Evolutionary conservation across 2,797 vertebrate species (phyloP).

Genomic region (Pachyuromys duprasi): DNA sequence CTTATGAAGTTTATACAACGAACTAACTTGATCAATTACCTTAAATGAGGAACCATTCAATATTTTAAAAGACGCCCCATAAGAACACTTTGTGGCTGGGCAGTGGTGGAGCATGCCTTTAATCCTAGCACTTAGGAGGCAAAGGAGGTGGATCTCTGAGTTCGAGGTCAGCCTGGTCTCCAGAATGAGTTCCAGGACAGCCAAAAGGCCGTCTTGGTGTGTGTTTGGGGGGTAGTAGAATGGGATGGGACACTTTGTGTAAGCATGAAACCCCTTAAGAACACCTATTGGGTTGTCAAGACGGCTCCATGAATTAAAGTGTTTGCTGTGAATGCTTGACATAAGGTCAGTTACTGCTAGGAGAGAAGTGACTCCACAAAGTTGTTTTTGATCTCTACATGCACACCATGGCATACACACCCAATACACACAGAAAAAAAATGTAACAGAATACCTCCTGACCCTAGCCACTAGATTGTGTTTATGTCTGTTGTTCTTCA

Average conservation of each 20-base stretch:
- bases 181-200: no score
- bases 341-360: not conserved
- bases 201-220: no score
- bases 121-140: no score
- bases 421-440: not conserved
- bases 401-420: not conserved
- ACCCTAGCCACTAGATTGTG: conserved; percentile 48
- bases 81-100: not conserved
- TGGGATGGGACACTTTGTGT: no score
- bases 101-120: no score
- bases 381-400: not conserved
- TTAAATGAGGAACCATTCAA: conserved; percentile 32
- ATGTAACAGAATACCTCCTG: not conserved
- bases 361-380: not conserved
- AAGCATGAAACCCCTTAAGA: conserved; percentile 52
- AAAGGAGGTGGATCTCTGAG: no score
- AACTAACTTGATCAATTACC: conserved; percentile 49
- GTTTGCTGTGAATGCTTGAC: not conserved
- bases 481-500: not conserved
- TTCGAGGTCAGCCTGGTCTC: no score
- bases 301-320: not conserved
- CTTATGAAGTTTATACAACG: conserved; percentile 55
- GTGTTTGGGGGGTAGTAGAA: no score
- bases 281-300: not conserved
- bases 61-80: conserved; percentile 52